Evolutionary conservation across 2,888 invertebrate species (phyloP).

Genomic region (Harpalus rubripes): DNA sequence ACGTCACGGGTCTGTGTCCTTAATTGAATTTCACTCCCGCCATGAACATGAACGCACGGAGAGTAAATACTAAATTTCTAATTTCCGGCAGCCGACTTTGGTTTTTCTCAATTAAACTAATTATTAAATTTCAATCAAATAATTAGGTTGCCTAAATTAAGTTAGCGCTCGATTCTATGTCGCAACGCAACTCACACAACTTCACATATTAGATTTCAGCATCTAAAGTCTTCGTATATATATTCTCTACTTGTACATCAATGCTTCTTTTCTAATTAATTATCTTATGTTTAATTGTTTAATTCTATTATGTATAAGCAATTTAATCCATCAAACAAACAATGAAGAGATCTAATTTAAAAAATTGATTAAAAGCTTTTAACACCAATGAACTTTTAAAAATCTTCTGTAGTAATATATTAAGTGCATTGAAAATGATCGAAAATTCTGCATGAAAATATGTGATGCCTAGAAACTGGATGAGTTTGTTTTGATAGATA

Average conservation of each 20-base stretch:
- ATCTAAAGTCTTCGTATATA: neutral
- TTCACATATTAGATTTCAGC: constrained; percentile 7
- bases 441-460: too few species aligned
- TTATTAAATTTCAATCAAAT: constrained; percentile 62
- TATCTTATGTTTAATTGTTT: neutral
- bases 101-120: constrained; percentile 59
- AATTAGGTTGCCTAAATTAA: constrained; percentile 54
- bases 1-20: constrained; percentile 32
- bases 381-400: neutral
- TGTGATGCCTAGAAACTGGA: too few species aligned
- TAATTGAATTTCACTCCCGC: constrained; percentile 37
- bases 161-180: constrained; percentile 13
- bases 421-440: too few species aligned
- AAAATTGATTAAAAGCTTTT: too few species aligned
- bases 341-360: too few species aligned
- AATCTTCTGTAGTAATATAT: too few species aligned
- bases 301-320: neutral
- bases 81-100: constrained; percentile 53
- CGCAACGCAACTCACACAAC: neutral
- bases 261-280: neutral
- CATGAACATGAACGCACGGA: constrained; percentile 16
- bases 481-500: too few species aligned
- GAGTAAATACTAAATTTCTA: constrained; percentile 56
- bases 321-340: too few species aligned
- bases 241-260: neutral